Conservation (phyloP, 1,140 invertebrate genomes). For the Diplogasteroides magnus region DNA sequence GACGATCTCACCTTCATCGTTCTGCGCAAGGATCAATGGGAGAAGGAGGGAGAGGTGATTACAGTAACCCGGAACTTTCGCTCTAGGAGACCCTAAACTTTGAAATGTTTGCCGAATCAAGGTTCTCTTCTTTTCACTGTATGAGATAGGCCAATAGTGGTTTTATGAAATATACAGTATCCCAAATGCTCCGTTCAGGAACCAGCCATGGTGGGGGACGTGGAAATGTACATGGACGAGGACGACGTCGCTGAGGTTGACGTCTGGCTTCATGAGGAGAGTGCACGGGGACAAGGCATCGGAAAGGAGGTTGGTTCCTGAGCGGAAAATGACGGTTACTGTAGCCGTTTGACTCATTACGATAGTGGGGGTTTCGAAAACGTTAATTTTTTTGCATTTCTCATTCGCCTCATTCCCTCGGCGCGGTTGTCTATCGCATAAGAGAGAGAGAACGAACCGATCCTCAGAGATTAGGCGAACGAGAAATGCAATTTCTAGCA, state of each 20-base stretch:
- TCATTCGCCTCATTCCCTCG: too few relatives aligned
- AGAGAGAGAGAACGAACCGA: too few relatives aligned
- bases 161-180: constrained; percentile 23
- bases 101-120: too few relatives aligned
- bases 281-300: constrained; percentile 66
- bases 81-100: neutral
- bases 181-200: constrained; percentile 21
- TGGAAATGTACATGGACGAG: constrained; percentile 75
- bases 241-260: constrained; percentile 69
- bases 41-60: constrained; percentile 62
- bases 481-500: too few relatives aligned
- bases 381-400: too few relatives aligned
- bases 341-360: too few relatives aligned
- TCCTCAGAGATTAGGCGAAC: too few relatives aligned
- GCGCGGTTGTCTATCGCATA: too few relatives aligned
- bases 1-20: constrained; percentile 92
- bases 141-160: too few relatives aligned
- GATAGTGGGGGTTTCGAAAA: too few relatives aligned
- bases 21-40: constrained; percentile 64
- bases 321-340: too few relatives aligned
- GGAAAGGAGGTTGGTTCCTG: constrained; percentile 77
- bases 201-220: constrained; percentile 85
- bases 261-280: constrained; percentile 78
- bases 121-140: too few relatives aligned
- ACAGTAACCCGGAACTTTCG: neutral